phyloP scores from a whole-genome alignment of 1,140 invertebrate genomes.

The Hylaeus anthracinus region DNA sequence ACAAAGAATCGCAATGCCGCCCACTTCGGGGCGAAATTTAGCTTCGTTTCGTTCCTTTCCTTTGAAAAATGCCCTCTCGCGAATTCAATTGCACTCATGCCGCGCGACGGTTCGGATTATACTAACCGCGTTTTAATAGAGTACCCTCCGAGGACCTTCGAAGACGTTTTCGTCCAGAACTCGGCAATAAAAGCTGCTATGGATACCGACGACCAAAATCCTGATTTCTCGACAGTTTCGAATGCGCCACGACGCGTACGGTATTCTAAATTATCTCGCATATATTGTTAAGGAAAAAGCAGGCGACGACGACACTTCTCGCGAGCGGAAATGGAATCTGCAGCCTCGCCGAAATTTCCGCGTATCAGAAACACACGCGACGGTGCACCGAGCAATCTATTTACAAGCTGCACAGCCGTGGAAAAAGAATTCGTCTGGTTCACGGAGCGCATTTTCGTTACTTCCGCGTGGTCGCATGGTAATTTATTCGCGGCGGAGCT shows the following conservation, averaged over 20 bases:
- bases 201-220: too few relatives aligned
- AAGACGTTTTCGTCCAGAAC: too few relatives aligned
- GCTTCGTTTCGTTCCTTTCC: slow-evolving; percentile 45
- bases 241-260: too few relatives aligned
- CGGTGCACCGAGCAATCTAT: slow-evolving; percentile 11
- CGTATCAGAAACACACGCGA: slow-evolving; percentile 15
- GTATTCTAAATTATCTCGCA: too few relatives aligned
- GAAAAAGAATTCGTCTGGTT: slow-evolving; percentile 20
- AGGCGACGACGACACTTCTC: neutral
- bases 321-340: neutral
- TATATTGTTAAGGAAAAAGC: neutral
- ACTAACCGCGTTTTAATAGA: slow-evolving; percentile 71
- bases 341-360: neutral
- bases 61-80: slow-evolving; percentile 63
- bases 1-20: slow-evolving; percentile 72
- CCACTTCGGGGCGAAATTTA: slow-evolving; percentile 66
- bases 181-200: too few relatives aligned
- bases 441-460: neutral
- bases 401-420: slow-evolving; percentile 6
- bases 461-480: slow-evolving; percentile 16
- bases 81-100: slow-evolving; percentile 69
- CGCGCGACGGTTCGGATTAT: slow-evolving; percentile 57
- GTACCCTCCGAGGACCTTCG: slow-evolving; percentile 24
- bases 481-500: slow-evolving; percentile 38
- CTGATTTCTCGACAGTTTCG: too few relatives aligned